phyloP scores from a whole-genome alignment of 2,113 vertebrate genomes.

The Hippocampus guttulatus region DNA sequence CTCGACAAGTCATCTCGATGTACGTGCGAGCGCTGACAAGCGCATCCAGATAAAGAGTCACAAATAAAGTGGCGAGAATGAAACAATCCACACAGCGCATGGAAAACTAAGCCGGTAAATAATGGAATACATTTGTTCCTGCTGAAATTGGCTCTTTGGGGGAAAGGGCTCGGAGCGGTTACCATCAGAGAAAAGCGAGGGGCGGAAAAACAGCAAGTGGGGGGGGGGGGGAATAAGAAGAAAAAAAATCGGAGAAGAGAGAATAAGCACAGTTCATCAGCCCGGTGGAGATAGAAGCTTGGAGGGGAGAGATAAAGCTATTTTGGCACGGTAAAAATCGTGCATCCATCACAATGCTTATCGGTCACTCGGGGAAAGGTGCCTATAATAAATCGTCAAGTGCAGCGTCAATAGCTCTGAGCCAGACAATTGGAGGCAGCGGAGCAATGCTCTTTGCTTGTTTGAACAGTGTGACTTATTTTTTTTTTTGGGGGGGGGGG shows the following conservation, averaged over 20 bases:
- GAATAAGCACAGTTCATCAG: slow-evolving; percentile 55
- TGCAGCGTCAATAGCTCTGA: slow-evolving; percentile 53
- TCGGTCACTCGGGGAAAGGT: slow-evolving; percentile 69
- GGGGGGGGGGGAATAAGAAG: background rate
- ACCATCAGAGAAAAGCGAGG: slow-evolving; percentile 32
- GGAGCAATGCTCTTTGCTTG: slow-evolving; percentile 51
- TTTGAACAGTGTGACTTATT: slow-evolving; percentile 72
- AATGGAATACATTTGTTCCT: slow-evolving; percentile 56
- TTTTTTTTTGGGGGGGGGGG: slow-evolving; percentile 42
- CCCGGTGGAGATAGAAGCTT: slow-evolving; percentile 48
- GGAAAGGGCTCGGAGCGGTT: slow-evolving; percentile 29
- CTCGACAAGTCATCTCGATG: slow-evolving; percentile 4
- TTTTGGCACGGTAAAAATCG: slow-evolving; percentile 65
- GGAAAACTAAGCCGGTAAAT: slow-evolving; percentile 45
- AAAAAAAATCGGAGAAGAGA: slow-evolving; percentile 25
- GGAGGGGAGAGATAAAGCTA: slow-evolving; percentile 63
- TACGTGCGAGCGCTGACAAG: background rate
- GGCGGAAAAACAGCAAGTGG: too few relatives aligned
- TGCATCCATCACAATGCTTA: slow-evolving; percentile 70
- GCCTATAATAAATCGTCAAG: slow-evolving; percentile 64
- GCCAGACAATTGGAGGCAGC: slow-evolving; percentile 59
- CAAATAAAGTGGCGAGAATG: slow-evolving; percentile 22
- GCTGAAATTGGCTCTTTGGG: slow-evolving; percentile 29
- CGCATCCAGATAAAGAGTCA: slow-evolving; percentile 9
- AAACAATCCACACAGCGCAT: slow-evolving; percentile 32